These are phyloP conservation scores for Coccyzus lansbergi DNA, from an alignment of 2,797 vertebrate species.

Conservation along the genomic window DNA sequence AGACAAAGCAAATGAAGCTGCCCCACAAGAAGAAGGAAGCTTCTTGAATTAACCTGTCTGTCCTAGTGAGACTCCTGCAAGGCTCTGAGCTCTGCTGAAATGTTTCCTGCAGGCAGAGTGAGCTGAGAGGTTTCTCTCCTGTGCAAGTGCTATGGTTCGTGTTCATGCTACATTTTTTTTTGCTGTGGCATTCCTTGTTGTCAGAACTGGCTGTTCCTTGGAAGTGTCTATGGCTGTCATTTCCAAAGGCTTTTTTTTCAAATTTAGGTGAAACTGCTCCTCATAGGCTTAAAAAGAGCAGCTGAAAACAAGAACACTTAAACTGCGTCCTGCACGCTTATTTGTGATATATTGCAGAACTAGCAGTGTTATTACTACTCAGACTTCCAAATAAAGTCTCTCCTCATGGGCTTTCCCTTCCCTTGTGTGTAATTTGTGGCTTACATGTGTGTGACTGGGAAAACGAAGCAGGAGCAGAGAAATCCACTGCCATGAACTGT, in stretches of 20 bases:
- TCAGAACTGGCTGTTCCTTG: not conserved
- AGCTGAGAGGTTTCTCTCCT: not conserved
- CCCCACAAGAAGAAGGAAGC: not conserved
- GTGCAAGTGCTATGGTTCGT: not conserved
- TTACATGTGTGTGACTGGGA: not conserved
- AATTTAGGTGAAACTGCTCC: not conserved
- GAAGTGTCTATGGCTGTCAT: not conserved
- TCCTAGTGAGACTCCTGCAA: not conserved
- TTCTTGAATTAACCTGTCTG: fast-evolving
- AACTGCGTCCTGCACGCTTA: fast-evolving
- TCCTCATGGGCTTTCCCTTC: not conserved
- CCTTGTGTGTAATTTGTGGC: not conserved
- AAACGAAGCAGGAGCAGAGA: not conserved
- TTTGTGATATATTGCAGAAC: not conserved
- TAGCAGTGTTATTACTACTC: not conserved
- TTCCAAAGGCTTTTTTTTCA: not conserved
- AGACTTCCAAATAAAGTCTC: not conserved
- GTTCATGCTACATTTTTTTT: not conserved
- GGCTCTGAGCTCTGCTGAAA: not conserved
- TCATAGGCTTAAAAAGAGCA: not conserved
- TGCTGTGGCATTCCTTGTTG: not conserved
- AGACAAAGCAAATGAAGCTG: not conserved
- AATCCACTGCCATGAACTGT: not conserved
- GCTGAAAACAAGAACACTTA: fast-evolving
- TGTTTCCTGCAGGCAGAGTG: not conserved